phyloP scores from a whole-genome alignment of 2,797 vertebrate species.

The Ptychadena robeensis region DNA sequence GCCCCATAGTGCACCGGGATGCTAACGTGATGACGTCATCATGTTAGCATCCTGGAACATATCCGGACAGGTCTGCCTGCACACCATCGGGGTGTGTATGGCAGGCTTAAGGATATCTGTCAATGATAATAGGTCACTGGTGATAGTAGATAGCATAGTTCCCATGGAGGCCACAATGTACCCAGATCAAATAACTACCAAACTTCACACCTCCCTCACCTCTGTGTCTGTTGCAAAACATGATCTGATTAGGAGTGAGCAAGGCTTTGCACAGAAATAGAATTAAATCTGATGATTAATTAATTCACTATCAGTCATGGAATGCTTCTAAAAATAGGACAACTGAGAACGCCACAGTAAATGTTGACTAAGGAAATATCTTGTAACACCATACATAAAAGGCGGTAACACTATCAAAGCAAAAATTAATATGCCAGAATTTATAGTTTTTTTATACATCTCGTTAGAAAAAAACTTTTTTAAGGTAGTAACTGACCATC shows the following conservation, averaged over 20 bases:
- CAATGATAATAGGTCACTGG: background rate
- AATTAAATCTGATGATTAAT: background rate
- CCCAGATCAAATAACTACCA: constrained; percentile 17
- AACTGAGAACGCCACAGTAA: background rate
- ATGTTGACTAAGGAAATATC: background rate
- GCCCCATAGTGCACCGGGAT: too few species aligned
- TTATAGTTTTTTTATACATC: too few species aligned
- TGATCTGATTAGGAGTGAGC: background rate
- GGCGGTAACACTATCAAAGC: background rate
- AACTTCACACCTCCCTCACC: constrained; percentile 13
- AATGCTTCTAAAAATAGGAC: background rate
- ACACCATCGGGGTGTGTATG: too few species aligned
- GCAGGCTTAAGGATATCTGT: too few species aligned
- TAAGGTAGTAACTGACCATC: too few species aligned
- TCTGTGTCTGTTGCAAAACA: background rate
- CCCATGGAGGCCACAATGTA: background rate
- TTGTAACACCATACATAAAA: background rate
- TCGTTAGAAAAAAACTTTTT: too few species aligned
- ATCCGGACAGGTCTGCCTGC: too few species aligned
- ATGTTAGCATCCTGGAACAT: too few species aligned
- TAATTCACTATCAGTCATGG: background rate
- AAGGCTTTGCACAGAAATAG: background rate
- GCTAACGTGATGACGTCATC: too few species aligned
- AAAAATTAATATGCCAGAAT: too few species aligned
- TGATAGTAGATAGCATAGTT: constrained; percentile 17